Conservation (phyloP, 2,113 vertebrate genomes). For the Ageneiosus marmoratus region DNA sequence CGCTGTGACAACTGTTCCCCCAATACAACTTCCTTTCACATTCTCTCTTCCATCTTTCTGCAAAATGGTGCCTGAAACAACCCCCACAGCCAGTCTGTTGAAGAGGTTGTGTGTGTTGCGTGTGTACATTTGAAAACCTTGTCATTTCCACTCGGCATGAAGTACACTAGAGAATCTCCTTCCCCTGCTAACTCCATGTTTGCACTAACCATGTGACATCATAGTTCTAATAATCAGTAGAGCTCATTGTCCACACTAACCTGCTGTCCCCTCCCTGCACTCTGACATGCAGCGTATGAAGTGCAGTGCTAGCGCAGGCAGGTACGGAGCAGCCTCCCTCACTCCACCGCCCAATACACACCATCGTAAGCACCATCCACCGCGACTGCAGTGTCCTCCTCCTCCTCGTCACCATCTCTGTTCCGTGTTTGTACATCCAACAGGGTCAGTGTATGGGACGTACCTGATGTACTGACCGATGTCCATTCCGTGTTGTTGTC, state of each 20-base stretch:
- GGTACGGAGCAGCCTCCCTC: constrained; percentile 64
- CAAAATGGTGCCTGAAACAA: background rate
- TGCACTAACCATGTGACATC: constrained; percentile 4
- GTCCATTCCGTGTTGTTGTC: background rate
- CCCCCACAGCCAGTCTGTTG: background rate
- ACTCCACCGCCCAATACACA: background rate
- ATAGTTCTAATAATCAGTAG: constrained; percentile 20
- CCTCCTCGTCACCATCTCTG: background rate
- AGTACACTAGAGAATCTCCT: background rate
- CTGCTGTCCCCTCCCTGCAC: constrained; percentile 61
- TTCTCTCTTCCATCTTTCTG: background rate
- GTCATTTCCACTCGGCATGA: background rate
- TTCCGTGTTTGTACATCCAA: background rate
- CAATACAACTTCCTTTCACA: background rate
- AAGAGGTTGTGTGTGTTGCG: background rate
- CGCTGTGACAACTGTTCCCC: background rate
- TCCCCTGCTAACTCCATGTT: background rate
- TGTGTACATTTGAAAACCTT: background rate
- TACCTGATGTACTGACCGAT: background rate
- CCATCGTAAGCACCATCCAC: background rate
- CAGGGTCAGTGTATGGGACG: background rate
- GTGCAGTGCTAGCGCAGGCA: constrained; percentile 78
- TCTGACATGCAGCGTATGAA: constrained; percentile 78
- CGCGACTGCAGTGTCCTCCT: background rate
- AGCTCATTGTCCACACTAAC: constrained; percentile 51